Percentiles rank a stretch among this genome's conserved stretches.
Conservation (phyloP, 2,113 vertebrate species). For the Scortum barcoo region DNA sequence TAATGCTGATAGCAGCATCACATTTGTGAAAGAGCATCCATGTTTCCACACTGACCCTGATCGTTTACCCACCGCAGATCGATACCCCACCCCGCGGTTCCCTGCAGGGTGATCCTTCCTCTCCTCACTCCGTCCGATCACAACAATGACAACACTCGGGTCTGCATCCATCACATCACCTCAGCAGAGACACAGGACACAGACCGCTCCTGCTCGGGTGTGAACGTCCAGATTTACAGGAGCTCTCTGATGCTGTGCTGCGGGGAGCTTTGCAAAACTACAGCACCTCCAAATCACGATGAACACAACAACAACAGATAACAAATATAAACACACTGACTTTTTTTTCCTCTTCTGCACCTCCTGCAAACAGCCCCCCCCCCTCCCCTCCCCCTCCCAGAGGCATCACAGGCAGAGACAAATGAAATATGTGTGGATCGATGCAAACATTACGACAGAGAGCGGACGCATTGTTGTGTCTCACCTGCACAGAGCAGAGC, state of each 20-base stretch:
- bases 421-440: too few species aligned
- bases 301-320: not conserved
- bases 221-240: not conserved
- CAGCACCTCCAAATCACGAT: not conserved
- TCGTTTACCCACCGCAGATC: slow-evolving; percentile 77
- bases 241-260: not conserved
- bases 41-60: slow-evolving; percentile 77
- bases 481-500: slow-evolving; percentile 75
- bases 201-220: slow-evolving; percentile 22
- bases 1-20: slow-evolving; percentile 80
- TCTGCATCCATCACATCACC: slow-evolving; percentile 13
- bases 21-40: slow-evolving; percentile 74
- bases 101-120: slow-evolving; percentile 10
- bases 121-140: slow-evolving; percentile 13
- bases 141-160: slow-evolving; percentile 38
- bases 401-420: too few species aligned
- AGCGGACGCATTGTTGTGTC: slow-evolving; percentile 54
- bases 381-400: too few species aligned
- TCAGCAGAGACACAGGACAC: not conserved
- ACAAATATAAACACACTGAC: fast-evolving
- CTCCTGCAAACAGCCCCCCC: too few species aligned
- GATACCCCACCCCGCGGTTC: slow-evolving; percentile 46
- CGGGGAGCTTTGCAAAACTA: not conserved
- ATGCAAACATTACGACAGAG: not conserved
- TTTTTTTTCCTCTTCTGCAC: too few species aligned